phyloP scores from a whole-genome alignment of 1,140 invertebrate genomes.

The Hyphantria cunea region DNA sequence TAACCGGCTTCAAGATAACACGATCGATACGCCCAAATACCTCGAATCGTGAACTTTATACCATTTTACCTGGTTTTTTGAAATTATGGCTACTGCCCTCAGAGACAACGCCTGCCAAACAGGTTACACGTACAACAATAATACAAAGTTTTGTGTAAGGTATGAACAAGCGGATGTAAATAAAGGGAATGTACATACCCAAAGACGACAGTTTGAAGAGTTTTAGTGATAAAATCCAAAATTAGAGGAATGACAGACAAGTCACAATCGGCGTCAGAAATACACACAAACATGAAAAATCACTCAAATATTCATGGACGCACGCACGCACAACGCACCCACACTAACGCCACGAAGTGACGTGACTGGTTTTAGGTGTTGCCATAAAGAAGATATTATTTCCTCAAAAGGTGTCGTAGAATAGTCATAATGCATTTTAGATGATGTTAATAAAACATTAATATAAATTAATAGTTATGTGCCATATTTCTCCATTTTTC shows the following conservation, averaged over 20 bases:
- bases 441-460: too few species aligned
- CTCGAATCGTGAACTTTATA: conserved; percentile 33
- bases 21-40: conserved; percentile 39
- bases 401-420: too few species aligned
- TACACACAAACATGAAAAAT: conserved; percentile 72
- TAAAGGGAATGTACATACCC: conserved; percentile 57
- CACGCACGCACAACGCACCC: conserved; percentile 60
- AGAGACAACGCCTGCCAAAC: conserved; percentile 72
- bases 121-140: conserved; percentile 51
- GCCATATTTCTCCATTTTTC: too few species aligned
- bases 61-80: conserved; percentile 6
- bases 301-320: conserved; percentile 56
- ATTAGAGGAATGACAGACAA: conserved; percentile 69
- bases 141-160: conserved; percentile 24
- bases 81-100: conserved; percentile 20
- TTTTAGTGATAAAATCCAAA: conserved; percentile 80
- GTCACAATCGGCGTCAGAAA: conserved; percentile 75
- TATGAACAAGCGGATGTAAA: conserved; percentile 6
- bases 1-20: conserved; percentile 59
- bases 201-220: conserved; percentile 71
- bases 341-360: conserved; percentile 61
- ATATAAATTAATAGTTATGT: too few species aligned
- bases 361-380: conserved; percentile 61
- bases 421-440: too few species aligned
- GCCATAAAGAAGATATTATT: conserved; percentile 30